phyloP scores from a whole-genome alignment of 2,797 vertebrate species.

The Liasis olivaceus region DNA sequence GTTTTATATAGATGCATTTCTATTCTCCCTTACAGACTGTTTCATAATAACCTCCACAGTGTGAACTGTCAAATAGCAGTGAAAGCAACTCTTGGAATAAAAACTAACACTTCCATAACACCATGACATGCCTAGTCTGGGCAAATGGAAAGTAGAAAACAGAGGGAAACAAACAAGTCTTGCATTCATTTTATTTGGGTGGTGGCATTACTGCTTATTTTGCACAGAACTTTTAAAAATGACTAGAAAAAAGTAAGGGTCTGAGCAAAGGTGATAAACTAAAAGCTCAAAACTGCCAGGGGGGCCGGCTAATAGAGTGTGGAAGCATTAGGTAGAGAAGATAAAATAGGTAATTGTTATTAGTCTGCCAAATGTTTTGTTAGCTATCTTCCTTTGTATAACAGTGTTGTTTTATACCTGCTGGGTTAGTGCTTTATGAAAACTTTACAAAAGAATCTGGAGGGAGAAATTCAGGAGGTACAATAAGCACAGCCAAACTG shows the following conservation, averaged over 20 bases:
- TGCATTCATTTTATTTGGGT: background rate
- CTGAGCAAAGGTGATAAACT: constrained; percentile 19
- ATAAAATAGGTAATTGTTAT: constrained; percentile 29
- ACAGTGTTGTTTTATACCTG: constrained; percentile 27
- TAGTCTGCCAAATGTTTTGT: constrained; percentile 27
- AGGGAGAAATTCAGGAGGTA: background rate
- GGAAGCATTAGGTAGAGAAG: constrained; percentile 21
- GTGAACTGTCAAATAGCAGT: background rate
- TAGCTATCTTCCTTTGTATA: constrained; percentile 19
- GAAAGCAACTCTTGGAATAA: background rate
- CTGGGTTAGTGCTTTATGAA: constrained; percentile 15
- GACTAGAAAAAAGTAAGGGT: background rate
- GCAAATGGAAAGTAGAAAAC: background rate
- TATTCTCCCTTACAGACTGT: background rate
- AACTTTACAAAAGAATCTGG: constrained; percentile 1
- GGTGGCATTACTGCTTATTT: background rate
- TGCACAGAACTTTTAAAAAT: background rate
- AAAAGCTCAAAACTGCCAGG: constrained; percentile 20
- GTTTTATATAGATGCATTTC: background rate
- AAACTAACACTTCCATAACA: background rate
- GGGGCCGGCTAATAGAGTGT: background rate
- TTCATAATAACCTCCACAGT: background rate
- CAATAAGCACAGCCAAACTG: background rate
- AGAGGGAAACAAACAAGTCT: background rate
- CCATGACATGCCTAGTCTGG: background rate